phyloP scores from a whole-genome alignment of 2,797 vertebrate species.

The Emys orbicularis region DNA sequence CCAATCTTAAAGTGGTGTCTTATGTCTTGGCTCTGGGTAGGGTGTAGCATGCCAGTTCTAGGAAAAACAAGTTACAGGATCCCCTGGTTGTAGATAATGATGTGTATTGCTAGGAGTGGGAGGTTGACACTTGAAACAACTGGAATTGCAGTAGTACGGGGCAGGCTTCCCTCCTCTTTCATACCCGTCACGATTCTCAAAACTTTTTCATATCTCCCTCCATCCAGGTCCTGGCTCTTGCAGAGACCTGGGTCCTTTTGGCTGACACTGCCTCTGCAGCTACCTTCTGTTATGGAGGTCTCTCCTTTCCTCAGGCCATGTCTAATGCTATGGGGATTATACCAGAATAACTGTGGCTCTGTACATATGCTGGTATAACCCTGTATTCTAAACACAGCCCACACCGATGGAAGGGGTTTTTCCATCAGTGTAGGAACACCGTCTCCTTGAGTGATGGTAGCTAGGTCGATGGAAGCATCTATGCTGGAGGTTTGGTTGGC shows the following conservation, averaged over 20 bases:
- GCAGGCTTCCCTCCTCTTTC: neutral
- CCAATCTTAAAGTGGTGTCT: neutral
- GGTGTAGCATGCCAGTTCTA: neutral
- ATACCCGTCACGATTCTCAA: neutral
- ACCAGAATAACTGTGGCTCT: neutral
- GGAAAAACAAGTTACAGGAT: neutral
- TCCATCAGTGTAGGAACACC: neutral
- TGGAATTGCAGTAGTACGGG: fast-evolving
- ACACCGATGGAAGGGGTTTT: neutral
- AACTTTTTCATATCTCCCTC: neutral
- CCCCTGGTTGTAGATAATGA: neutral
- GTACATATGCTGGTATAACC: neutral
- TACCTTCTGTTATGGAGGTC: neutral
- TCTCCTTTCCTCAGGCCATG: neutral
- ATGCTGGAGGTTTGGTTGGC: neutral
- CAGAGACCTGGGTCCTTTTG: neutral
- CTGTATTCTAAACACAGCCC: neutral
- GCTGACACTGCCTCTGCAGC: neutral
- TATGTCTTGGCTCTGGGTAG: neutral
- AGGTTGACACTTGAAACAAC: neutral
- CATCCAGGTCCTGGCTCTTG: neutral
- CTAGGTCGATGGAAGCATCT: neutral
- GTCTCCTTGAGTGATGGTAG: neutral
- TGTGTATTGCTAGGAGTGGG: neutral
- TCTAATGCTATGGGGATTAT: neutral